A percentile compares a stretch with the other conserved stretches of the same genome.
phyloP scores from a whole-genome alignment of 2,113 vertebrate genomes.

The Chaetura pelagica region DNA sequence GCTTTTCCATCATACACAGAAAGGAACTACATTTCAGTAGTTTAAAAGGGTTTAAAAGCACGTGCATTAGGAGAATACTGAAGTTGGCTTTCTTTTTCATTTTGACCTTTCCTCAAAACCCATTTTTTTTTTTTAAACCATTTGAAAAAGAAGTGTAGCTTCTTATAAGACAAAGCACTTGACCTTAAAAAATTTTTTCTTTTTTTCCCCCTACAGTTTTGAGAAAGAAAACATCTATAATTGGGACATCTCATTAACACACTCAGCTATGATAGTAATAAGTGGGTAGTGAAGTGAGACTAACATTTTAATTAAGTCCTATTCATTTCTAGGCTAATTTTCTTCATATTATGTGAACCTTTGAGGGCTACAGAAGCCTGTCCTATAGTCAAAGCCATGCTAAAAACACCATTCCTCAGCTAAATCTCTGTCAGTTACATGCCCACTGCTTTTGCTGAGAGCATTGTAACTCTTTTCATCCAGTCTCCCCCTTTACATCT shows the following conservation, averaged over 20 bases:
- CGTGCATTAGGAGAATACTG: neutral
- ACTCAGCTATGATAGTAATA: neutral
- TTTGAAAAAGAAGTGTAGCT: neutral
- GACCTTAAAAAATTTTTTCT: neutral
- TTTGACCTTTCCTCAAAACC: neutral
- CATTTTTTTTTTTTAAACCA: neutral
- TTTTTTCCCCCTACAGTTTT: neutral
- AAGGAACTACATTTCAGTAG: neutral
- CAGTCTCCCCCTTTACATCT: neutral
- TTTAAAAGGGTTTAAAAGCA: neutral
- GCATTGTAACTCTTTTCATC: neutral
- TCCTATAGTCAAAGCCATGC: constrained; percentile 16
- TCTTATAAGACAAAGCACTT: neutral
- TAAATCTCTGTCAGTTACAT: constrained; percentile 3
- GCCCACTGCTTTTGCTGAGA: neutral
- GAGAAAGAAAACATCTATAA: neutral
- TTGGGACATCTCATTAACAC: neutral
- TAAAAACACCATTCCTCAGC: constrained; percentile 20
- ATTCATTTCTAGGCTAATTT: constrained; percentile 56
- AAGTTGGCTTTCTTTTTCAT: neutral
- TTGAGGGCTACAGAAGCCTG: constrained; percentile 28
- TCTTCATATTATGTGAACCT: neutral
- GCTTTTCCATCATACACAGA: neutral
- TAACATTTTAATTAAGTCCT: constrained; percentile 62
- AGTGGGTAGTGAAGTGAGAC: constrained; percentile 32